Evolutionary conservation across 2,113 vertebrate genomes (phyloP), one percentile per base, ranked within the genome.

Genomic region (Brachyistius frenatus): DNA sequence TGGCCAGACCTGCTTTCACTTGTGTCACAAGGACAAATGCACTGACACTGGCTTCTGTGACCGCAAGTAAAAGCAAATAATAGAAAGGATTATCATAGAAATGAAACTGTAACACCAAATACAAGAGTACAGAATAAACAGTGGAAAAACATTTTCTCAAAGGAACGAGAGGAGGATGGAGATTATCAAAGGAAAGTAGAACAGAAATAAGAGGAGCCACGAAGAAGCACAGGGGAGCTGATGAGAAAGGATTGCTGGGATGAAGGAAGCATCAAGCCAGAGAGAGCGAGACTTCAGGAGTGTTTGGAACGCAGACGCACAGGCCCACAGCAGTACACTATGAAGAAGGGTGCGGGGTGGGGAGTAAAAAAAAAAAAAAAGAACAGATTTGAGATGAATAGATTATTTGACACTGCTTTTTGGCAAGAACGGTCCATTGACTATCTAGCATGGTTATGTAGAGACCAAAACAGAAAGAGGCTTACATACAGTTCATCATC

Each of bases 251-350:
- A 50, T 2, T 61, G 56, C 23, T 2, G 50, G 78, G 77, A 60
- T 6, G 78, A 16, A 54, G 72, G 75, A 78, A 78, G 84, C 56
- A 66, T 85, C 67, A 49, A 78, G 77, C 83, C 81, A 86, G 57
- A 80, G 49, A 76, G 57, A 67, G 66, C 74, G 61, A 71, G 69
- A 73, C 86, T 88, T 94, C 92, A 98, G 91, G 94, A 86, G 86
- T 87, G 94, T 93, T 95, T 96, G 94, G 94, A 88, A 52, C 94
- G 96, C 84, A 96, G 90, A 89, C 95, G 96, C 90, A 98, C 95
- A 86, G 97, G 96, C 44, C 96, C 96, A 91, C 97, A 98, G 95
- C 98, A 98, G 90, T 97, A 97, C 89, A 97, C 98, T 99, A 95
- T 55, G 94, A 74, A 93, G 88, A 16, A 82, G 90, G 86, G 85